Percentiles rank a stretch among this genome's conserved stretches.
phyloP scores from a whole-genome alignment of 2,797 vertebrate genomes.

The Gadopsis bispinosus region DNA sequence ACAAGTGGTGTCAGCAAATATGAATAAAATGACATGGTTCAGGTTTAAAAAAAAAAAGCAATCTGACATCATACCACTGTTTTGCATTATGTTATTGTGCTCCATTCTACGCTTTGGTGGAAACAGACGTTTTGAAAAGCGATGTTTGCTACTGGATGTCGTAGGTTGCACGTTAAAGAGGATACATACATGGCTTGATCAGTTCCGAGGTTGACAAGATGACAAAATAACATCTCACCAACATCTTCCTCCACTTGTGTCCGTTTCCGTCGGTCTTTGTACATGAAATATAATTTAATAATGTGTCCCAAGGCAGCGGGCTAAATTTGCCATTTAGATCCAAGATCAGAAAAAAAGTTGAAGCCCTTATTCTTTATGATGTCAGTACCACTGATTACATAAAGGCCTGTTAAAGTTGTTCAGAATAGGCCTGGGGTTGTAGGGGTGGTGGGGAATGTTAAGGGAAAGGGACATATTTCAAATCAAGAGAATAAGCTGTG shows the following conservation, averaged over 20 bases:
- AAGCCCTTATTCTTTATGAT: conserved; percentile 23
- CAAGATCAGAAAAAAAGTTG: conserved; percentile 21
- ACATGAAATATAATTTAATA: conserved; percentile 9
- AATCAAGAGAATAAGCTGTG: conserved; percentile 25
- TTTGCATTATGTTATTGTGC: background rate
- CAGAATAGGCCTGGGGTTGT: background rate
- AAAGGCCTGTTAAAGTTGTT: conserved; percentile 2
- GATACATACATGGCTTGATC: background rate
- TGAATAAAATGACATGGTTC: conserved; percentile 8
- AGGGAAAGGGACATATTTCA: conserved; percentile 10
- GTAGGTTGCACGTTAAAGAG: background rate
- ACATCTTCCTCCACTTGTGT: background rate
- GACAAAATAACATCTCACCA: background rate
- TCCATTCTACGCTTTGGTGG: background rate
- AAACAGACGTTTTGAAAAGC: background rate
- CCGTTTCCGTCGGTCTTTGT: conserved; percentile 6
- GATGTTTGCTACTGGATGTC: background rate
- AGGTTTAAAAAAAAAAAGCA: background rate
- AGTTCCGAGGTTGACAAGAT: background rate
- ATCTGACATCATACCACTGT: background rate
- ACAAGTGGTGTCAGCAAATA: conserved; percentile 26
- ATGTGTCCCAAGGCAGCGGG: background rate
- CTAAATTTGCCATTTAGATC: conserved; percentile 30
- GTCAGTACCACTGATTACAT: conserved; percentile 26
- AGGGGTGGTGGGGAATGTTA: background rate